These are phyloP conservation scores for Phymorhynchus buccinoides DNA, from an alignment of 1,140 invertebrate genomes.

Conservation along the genomic window DNA sequence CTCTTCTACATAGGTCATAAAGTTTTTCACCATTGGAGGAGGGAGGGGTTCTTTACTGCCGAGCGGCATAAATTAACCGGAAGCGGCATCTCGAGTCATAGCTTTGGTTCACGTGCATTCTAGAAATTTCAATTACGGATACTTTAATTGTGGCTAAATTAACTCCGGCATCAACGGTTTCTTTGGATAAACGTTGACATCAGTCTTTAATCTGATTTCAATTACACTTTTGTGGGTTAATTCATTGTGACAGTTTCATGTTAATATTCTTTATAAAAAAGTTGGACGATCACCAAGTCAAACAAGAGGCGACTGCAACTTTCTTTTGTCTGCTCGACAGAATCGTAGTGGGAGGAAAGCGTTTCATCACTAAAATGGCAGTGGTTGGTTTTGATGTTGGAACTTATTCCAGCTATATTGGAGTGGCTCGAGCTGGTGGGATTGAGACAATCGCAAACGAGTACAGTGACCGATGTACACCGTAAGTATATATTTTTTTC, in stretches of 20 bases:
- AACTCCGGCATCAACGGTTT: too few species aligned
- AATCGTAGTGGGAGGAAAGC: not conserved
- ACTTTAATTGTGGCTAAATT: too few species aligned
- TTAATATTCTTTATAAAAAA: too few species aligned
- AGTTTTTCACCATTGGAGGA: too few species aligned
- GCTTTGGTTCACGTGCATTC: conserved; percentile 52
- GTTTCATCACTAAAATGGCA: conserved; percentile 64
- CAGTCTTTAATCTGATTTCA: not conserved
- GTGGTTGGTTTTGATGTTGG: conserved; percentile 99
- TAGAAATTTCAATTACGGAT: conserved; percentile 47
- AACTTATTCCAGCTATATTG: conserved; percentile 96
- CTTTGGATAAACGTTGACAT: too few species aligned
- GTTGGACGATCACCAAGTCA: not conserved
- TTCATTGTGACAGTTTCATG: not conserved
- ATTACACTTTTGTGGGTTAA: not conserved
- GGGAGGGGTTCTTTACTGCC: too few species aligned
- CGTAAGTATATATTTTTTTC: conserved; percentile 84
- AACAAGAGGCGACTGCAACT: not conserved
- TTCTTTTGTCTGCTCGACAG: not conserved
- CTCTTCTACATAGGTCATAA: too few species aligned
- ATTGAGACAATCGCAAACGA: conserved; percentile 99
- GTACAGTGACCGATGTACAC: conserved; percentile 95
- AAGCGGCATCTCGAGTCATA: conserved; percentile 12
- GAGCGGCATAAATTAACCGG: conserved; percentile 13
- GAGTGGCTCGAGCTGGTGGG: conserved; percentile 95